phyloP scores from a whole-genome alignment of 2,888 invertebrate species.

The Drosophila aldrichi region DNA sequence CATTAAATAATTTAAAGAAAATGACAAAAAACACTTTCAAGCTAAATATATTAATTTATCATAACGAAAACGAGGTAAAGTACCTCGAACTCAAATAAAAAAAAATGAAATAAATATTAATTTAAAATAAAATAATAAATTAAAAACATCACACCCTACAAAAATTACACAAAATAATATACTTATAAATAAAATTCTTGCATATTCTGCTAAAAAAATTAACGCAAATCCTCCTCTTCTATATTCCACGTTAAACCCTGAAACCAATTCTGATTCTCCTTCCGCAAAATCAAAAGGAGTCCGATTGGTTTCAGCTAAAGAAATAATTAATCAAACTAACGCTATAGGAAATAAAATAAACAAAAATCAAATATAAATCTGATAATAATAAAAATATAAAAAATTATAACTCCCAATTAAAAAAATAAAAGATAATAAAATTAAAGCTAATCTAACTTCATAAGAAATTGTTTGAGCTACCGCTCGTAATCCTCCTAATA shows the following conservation, averaged over 20 bases:
- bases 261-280: background rate
- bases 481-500: slow-evolving; percentile 88
- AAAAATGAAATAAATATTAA: slow-evolving; percentile 86
- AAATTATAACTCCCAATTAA: slow-evolving; percentile 87
- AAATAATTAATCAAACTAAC: slow-evolving; percentile 87
- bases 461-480: slow-evolving; percentile 92
- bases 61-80: slow-evolving; percentile 56
- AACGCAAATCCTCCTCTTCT: slow-evolving; percentile 86
- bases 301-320: slow-evolving; percentile 86
- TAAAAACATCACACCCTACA: background rate
- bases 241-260: background rate
- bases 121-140: background rate
- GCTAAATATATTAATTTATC: background rate
- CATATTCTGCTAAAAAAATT: slow-evolving; percentile 87
- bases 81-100: slow-evolving; percentile 85
- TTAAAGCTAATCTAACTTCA: slow-evolving; percentile 89
- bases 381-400: slow-evolving; percentile 86
- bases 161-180: slow-evolving; percentile 2
- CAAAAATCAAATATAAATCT: slow-evolving; percentile 80
- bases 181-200: background rate
- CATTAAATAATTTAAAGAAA: background rate
- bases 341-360: background rate
- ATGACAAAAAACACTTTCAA: background rate
- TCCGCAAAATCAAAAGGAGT: slow-evolving; percentile 91
- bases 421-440: slow-evolving; percentile 88